These are phyloP conservation scores for Aquatica leii DNA, from an alignment of 2,888 invertebrate genomes.

Conservation along the genomic window DNA sequence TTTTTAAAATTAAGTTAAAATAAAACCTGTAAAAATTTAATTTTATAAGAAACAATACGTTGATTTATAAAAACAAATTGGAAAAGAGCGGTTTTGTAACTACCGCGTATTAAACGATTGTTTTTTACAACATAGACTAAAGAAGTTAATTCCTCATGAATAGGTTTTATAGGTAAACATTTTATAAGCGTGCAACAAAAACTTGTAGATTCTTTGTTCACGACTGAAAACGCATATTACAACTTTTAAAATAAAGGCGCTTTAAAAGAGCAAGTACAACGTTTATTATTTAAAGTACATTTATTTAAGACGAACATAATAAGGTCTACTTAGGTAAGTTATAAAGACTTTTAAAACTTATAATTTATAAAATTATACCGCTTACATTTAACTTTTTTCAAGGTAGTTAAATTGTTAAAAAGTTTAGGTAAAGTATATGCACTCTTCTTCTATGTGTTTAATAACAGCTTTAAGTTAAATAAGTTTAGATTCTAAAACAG, in stretches of 20 bases:
- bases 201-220: slow-evolving; percentile 22
- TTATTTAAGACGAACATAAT: slow-evolving; percentile 34
- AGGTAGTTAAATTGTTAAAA: slow-evolving; percentile 10
- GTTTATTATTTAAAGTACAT: slow-evolving; percentile 39
- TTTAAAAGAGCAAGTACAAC: slow-evolving; percentile 24
- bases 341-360: slow-evolving; percentile 23
- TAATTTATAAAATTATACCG: slow-evolving; percentile 24
- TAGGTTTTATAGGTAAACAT: slow-evolving; percentile 5
- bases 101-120: too few species aligned
- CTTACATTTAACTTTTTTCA: slow-evolving; percentile 6
- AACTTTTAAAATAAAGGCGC: slow-evolving; percentile 20
- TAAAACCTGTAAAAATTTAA: too few species aligned
- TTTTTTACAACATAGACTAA: not conserved
- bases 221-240: slow-evolving; percentile 18
- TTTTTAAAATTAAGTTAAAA: too few species aligned
- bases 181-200: slow-evolving; percentile 1
- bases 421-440: not conserved
- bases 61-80: too few species aligned
- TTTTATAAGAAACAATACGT: too few species aligned
- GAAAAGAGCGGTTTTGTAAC: too few species aligned
- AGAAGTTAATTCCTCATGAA: slow-evolving; percentile 12
- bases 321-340: slow-evolving; percentile 28
- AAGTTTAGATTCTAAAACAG: not conserved
- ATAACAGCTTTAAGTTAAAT: not conserved
- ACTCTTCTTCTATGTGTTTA: not conserved